These are phyloP conservation scores for Hemithea aestivaria DNA, from an alignment of 2,888 invertebrate species.

Conservation along the genomic window DNA sequence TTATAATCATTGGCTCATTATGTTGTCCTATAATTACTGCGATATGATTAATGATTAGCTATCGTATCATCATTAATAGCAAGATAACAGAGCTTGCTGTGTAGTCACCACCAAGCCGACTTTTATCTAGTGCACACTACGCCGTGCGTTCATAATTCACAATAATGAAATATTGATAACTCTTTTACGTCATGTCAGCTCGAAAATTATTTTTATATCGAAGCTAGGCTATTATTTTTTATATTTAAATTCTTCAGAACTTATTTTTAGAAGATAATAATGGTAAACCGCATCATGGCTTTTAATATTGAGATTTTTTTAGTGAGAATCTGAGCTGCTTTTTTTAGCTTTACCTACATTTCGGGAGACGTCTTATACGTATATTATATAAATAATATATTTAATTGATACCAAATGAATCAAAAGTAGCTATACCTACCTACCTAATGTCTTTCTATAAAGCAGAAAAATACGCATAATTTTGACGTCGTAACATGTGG, in stretches of 20 bases:
- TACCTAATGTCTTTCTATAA: too few species aligned
- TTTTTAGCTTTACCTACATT: too few species aligned
- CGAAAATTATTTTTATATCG: constrained; percentile 1
- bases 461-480: too few species aligned
- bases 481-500: too few species aligned
- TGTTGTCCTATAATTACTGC: constrained; percentile 20
- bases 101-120: constrained; percentile 22
- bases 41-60: constrained; percentile 13
- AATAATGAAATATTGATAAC: constrained; percentile 22
- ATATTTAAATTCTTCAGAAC: constrained; percentile 1
- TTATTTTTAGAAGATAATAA: too few species aligned
- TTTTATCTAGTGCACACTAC: constrained; percentile 20
- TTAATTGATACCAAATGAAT: too few species aligned
- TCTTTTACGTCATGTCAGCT: constrained; percentile 18
- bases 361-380: too few species aligned
- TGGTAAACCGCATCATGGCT: too few species aligned
- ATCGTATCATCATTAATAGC: constrained; percentile 30
- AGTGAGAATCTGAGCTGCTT: too few species aligned
- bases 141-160: constrained; percentile 12
- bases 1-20: constrained; percentile 39
- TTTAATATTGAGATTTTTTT: too few species aligned
- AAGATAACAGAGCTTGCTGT: constrained; percentile 30
- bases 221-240: constrained; percentile 1
- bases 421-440: too few species aligned
- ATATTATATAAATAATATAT: too few species aligned